These are phyloP conservation scores for Paedocypris sp. DNA, from an alignment of 2,113 vertebrate genomes.

Conservation along the genomic window DNA sequence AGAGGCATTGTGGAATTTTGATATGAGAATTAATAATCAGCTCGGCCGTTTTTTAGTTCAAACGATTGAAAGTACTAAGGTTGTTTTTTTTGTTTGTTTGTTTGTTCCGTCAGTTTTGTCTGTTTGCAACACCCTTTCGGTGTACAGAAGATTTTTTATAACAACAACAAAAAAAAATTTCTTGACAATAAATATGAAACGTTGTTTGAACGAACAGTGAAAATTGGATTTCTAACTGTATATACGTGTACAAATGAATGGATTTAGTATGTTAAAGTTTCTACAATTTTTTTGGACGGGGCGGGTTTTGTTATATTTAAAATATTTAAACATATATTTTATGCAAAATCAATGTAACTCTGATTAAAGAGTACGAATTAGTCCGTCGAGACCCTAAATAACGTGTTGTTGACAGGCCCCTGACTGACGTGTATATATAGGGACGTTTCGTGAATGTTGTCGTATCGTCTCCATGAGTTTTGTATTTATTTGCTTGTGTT, in stretches of 20 bases:
- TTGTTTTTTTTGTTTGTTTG: too few relatives aligned
- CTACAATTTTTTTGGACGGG: slow-evolving; percentile 53
- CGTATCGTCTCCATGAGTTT: slow-evolving; percentile 80
- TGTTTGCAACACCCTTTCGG: background rate
- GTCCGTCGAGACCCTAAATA: slow-evolving; percentile 83
- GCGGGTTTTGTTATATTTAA: slow-evolving; percentile 67
- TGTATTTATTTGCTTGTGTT: slow-evolving; percentile 96
- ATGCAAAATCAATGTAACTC: slow-evolving; percentile 67
- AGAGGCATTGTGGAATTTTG: background rate
- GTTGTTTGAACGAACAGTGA: too few relatives aligned
- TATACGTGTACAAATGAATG: slow-evolving; percentile 26
- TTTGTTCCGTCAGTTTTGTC: too few relatives aligned
- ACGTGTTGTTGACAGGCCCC: slow-evolving; percentile 62
- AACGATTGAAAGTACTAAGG: too few relatives aligned
- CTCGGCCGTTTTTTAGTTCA: background rate
- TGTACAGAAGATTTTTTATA: slow-evolving; percentile 22
- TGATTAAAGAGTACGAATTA: slow-evolving; percentile 79
- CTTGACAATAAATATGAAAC: slow-evolving; percentile 33
- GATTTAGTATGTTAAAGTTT: slow-evolving; percentile 54
- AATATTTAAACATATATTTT: slow-evolving; percentile 72
- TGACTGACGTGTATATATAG: slow-evolving; percentile 80
- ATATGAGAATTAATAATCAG: background rate
- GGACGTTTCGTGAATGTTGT: slow-evolving; percentile 84
- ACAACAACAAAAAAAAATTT: slow-evolving; percentile 16
- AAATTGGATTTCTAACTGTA: slow-evolving; percentile 20